Percentiles rank a stretch among this genome's conserved stretches.
These are phyloP conservation scores for Macrosoma leucophasiata DNA, from an alignment of 2,888 invertebrate genomes.

Conservation along the genomic window DNA sequence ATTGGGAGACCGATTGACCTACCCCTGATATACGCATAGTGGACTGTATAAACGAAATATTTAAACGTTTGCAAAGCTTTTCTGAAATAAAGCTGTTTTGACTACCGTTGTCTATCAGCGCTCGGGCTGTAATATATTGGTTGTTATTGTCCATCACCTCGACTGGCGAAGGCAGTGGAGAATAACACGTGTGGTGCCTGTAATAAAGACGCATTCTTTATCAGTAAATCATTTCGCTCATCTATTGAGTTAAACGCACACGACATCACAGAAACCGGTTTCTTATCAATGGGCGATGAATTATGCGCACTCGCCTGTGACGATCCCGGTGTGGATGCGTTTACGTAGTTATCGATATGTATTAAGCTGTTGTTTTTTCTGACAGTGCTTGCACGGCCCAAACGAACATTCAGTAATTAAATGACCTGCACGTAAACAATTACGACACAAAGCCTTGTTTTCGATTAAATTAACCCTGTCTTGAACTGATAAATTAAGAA, in stretches of 20 bases:
- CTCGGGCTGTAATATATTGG: conserved; percentile 2
- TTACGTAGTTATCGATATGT: conserved; percentile 15
- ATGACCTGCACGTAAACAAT: conserved; percentile 10
- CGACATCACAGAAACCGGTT: too few relatives aligned
- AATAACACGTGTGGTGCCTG: conserved; percentile 9
- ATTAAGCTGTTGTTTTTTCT: conserved; percentile 15
- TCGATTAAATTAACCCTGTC: conserved; percentile 5
- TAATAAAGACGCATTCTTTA: background rate
- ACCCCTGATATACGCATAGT: too few relatives aligned
- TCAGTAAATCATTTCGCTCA: too few relatives aligned
- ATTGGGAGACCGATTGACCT: conserved; percentile 3
- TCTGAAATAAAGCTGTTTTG: too few relatives aligned
- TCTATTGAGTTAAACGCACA: too few relatives aligned
- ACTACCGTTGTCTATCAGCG: conserved; percentile 3
- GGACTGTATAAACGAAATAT: too few relatives aligned
- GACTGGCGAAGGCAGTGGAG: conserved; percentile 9
- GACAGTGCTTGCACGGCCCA: conserved; percentile 18
- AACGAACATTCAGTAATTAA: conserved; percentile 6
- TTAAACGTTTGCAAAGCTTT: too few relatives aligned
- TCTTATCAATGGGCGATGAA: background rate
- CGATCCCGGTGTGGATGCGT: too few relatives aligned
- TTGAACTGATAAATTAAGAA: conserved; percentile 4
- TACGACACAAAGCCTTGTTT: conserved; percentile 5
- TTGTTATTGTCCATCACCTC: conserved; percentile 8
- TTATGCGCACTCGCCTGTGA: background rate